Evolutionary conservation across 2,888 invertebrate species (phyloP).

Genomic region (Eumerus sabulonum): DNA sequence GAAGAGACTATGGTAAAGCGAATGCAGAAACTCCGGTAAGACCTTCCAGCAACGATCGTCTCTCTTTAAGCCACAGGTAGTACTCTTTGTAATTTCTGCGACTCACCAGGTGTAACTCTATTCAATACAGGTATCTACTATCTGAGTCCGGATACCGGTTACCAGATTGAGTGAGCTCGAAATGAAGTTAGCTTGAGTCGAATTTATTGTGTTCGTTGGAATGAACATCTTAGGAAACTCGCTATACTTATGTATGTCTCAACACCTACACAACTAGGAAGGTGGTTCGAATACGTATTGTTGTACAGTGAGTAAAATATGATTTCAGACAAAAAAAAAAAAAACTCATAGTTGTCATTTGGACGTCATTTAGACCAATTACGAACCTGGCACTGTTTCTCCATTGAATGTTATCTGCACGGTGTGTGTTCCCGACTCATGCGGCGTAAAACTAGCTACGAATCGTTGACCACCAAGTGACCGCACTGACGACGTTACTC

Average conservation of each 20-base stretch:
- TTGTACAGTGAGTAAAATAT: slow-evolving; percentile 16
- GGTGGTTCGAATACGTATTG: background rate
- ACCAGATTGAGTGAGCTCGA: slow-evolving; percentile 25
- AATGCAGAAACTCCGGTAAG: slow-evolving; percentile 47
- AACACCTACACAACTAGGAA: slow-evolving; percentile 49
- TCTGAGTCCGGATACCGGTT: background rate
- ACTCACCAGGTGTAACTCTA: slow-evolving; percentile 39
- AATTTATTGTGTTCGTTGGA: slow-evolving; percentile 14
- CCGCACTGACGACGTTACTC: slow-evolving; percentile 95
- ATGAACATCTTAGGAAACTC: slow-evolving; percentile 27
- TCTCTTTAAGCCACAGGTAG: background rate
- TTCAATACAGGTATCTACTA: slow-evolving; percentile 28
- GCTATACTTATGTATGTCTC: slow-evolving; percentile 28
- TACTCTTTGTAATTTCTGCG: slow-evolving; percentile 23
- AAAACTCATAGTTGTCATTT: background rate
- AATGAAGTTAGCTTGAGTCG: slow-evolving; percentile 41
- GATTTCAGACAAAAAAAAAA: background rate
- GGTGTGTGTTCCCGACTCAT: slow-evolving; percentile 89
- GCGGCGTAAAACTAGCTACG: slow-evolving; percentile 95
- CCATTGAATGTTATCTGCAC: slow-evolving; percentile 97
- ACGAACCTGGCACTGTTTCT: slow-evolving; percentile 93
- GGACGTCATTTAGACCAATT: too few species aligned
- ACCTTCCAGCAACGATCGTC: slow-evolving; percentile 30
- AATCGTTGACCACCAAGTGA: slow-evolving; percentile 93
- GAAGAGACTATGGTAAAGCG: slow-evolving; percentile 52